Conservation (phyloP, 2,113 vertebrate genomes). For the Datnioides undecimradiatus region DNA sequence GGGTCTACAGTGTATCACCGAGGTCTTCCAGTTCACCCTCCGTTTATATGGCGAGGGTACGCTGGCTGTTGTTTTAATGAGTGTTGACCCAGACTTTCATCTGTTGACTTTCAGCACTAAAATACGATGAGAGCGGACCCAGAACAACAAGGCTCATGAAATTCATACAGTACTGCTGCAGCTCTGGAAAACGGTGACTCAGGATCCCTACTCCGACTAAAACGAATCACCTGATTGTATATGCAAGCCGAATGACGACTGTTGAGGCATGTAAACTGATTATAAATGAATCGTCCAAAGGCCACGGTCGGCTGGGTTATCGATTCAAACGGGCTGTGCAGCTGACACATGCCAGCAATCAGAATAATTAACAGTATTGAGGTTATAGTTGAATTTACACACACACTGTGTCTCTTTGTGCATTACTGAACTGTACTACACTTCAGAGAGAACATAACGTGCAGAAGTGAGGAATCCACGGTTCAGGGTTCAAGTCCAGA, state of each 20-base stretch:
- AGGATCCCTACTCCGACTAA: constrained; percentile 11
- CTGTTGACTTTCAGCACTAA: constrained; percentile 40
- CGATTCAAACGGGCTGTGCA: background rate
- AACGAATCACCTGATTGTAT: constrained; percentile 56
- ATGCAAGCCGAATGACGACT: constrained; percentile 53
- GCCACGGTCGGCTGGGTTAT: constrained; percentile 8
- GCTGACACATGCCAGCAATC: background rate
- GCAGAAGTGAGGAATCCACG: too few species aligned
- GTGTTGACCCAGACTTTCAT: constrained; percentile 54
- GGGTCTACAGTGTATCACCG: constrained; percentile 8
- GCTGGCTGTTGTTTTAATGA: constrained; percentile 45
- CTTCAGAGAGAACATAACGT: too few species aligned
- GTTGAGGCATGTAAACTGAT: constrained; percentile 36
- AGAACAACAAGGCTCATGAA: constrained; percentile 58
- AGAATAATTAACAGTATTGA: background rate
- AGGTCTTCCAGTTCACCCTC: constrained; percentile 10
- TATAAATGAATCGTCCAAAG: constrained; percentile 45
- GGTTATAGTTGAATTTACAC: background rate
- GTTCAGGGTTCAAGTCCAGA: too few species aligned
- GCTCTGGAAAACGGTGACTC: constrained; percentile 51
- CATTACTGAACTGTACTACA: too few species aligned
- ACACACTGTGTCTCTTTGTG: background rate
- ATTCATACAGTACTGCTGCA: constrained; percentile 52
- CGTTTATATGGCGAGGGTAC: background rate
- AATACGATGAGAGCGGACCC: constrained; percentile 42